Evolutionary conservation across 2,797 vertebrate species (phyloP).

Genomic region (Rhadinocentrus ornatus): DNA sequence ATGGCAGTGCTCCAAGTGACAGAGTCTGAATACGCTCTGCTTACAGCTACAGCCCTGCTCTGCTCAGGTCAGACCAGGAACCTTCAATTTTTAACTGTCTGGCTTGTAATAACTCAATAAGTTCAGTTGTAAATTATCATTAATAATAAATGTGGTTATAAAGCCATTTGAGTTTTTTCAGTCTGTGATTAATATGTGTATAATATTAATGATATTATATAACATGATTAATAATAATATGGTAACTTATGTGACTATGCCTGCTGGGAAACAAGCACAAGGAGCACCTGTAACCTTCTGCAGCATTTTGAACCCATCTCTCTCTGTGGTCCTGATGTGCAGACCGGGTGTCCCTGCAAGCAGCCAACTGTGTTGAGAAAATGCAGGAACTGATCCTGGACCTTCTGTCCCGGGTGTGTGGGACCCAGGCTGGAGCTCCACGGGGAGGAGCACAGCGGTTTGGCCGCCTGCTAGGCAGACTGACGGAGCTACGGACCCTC

Average conservation of each 20-base stretch:
- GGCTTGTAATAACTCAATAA: slow-evolving; percentile 5
- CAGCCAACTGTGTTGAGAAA: slow-evolving; percentile 86
- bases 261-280: not conserved
- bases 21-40: slow-evolving; percentile 90
- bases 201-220: too few species aligned
- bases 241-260: too few species aligned
- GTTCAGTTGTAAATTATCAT: not conserved
- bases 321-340: slow-evolving; percentile 12
- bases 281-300: not conserved
- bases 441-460: slow-evolving; percentile 90
- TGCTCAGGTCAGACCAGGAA: slow-evolving; percentile 88
- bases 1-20: slow-evolving; percentile 88
- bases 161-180: not conserved
- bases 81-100: not conserved
- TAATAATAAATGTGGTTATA: not conserved
- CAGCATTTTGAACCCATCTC: not conserved
- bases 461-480: slow-evolving; percentile 90
- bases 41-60: slow-evolving; percentile 89
- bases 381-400: slow-evolving; percentile 94
- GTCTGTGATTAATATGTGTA: not conserved
- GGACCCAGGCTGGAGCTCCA: slow-evolving; percentile 71
- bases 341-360: slow-evolving; percentile 79
- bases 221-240: too few species aligned
- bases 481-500: slow-evolving; percentile 93
- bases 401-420: slow-evolving; percentile 90